phyloP scores from a whole-genome alignment of 1,140 invertebrate species.

The Apis laboriosa region DNA sequence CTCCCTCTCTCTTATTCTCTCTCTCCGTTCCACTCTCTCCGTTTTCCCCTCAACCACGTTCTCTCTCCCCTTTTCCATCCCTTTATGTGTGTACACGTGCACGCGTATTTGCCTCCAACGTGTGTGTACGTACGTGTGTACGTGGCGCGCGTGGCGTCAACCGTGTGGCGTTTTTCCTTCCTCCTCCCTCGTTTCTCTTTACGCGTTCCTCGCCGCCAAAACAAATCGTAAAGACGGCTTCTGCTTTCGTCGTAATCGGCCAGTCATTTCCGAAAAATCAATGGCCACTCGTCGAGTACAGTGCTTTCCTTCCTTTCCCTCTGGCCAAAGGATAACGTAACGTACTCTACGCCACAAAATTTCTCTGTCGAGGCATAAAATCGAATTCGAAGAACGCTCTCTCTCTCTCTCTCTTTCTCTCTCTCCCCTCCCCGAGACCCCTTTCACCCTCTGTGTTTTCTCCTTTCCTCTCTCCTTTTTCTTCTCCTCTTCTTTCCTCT shows the following conservation, averaged over 20 bases:
- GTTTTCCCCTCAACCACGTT: background rate
- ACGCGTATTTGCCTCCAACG: background rate
- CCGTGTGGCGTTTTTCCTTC: slow-evolving; percentile 12
- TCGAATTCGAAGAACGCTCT: slow-evolving; percentile 28
- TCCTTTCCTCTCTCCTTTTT: background rate
- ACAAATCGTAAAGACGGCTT: slow-evolving; percentile 74
- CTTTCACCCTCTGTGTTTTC: background rate
- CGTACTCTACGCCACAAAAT: slow-evolving; percentile 7
- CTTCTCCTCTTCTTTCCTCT: background rate
- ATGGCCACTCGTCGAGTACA: slow-evolving; percentile 43
- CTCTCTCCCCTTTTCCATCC: slow-evolving; percentile 5
- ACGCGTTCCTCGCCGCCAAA: slow-evolving; percentile 69
- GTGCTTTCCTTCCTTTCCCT: background rate
- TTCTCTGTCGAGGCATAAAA: slow-evolving; percentile 24
- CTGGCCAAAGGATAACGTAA: background rate
- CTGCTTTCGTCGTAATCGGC: slow-evolving; percentile 48
- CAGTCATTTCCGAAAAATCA: slow-evolving; percentile 61
- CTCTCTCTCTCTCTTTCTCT: background rate
- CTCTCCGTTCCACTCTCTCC: background rate
- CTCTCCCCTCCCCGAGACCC: too few relatives aligned
- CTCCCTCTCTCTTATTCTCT: background rate
- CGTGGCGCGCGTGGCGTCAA: slow-evolving; percentile 11
- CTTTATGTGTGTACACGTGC: background rate
- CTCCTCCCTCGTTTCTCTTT: slow-evolving; percentile 49
- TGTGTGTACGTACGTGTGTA: background rate